Evolutionary conservation across 2,113 vertebrate species (phyloP).

Genomic region (Anas platyrhynchos): DNA sequence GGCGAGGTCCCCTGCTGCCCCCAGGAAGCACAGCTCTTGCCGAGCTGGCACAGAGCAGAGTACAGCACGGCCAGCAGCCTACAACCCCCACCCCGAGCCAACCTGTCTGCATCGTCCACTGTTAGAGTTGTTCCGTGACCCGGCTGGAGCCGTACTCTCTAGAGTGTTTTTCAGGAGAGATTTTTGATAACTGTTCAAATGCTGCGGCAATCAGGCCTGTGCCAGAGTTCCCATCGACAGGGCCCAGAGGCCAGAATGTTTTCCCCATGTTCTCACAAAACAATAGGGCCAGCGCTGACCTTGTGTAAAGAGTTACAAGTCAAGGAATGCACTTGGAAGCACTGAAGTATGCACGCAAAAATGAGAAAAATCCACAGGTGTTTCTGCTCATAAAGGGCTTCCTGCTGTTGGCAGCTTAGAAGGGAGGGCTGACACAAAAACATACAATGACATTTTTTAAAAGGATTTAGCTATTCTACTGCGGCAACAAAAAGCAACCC

Average conservation of each 20-base stretch:
- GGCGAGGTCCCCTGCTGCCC: too few relatives aligned
- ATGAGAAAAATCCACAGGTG: conserved; percentile 56
- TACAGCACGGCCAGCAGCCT: too few relatives aligned
- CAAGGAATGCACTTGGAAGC: background rate
- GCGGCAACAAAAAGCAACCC: background rate
- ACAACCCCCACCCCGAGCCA: fast-evolving
- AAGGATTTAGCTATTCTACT: background rate
- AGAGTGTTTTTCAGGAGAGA: background rate
- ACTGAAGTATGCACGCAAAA: background rate
- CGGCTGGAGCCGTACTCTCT: background rate
- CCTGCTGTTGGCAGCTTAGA: background rate
- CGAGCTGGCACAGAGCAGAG: too few relatives aligned
- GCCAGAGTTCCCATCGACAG: background rate
- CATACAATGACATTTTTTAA: background rate
- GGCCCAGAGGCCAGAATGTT: background rate
- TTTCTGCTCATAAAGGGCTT: conserved; percentile 39
- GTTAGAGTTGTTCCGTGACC: background rate
- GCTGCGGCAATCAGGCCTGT: too few relatives aligned
- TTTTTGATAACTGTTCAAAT: background rate
- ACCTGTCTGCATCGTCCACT: fast-evolving
- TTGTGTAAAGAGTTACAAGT: background rate
- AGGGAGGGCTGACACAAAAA: background rate
- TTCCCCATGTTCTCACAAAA: background rate
- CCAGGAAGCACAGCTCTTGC: too few relatives aligned
- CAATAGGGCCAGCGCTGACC: background rate